These are phyloP conservation scores for Zapornia atra DNA, from an alignment of 2,113 vertebrate species.

Conservation along the genomic window DNA sequence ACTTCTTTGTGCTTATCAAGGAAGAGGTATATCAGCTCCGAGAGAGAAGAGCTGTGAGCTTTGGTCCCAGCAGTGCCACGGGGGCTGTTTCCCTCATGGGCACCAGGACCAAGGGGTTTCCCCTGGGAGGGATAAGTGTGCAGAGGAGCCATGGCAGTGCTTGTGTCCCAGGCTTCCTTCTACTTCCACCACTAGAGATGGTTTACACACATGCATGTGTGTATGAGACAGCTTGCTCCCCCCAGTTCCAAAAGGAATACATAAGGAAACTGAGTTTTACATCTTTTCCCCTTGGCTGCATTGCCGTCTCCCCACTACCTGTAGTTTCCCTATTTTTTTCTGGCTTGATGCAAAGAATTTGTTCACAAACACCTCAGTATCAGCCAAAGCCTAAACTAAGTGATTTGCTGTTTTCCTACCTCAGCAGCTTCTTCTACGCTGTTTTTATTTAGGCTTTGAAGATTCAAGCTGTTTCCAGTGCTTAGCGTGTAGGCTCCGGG, in stretches of 20 bases:
- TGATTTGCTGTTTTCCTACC: not conserved
- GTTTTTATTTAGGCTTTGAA: not conserved
- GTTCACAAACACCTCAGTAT: not conserved
- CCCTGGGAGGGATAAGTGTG: not conserved
- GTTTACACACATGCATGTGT: too few relatives aligned
- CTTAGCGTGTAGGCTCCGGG: not conserved
- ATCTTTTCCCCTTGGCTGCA: not conserved
- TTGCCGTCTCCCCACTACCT: not conserved
- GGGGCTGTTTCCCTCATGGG: not conserved
- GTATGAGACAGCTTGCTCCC: not conserved
- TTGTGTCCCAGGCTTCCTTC: accelerated
- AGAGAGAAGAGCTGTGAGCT: not conserved
- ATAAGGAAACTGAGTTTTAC: not conserved
- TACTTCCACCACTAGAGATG: not conserved
- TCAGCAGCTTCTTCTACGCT: not conserved
- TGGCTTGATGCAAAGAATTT: not conserved
- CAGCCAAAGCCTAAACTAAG: not conserved
- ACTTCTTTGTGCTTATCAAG: not conserved
- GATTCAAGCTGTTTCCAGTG: not conserved
- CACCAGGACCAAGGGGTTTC: not conserved
- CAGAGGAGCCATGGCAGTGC: not conserved
- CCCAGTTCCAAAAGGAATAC: not conserved
- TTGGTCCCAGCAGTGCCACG: not conserved
- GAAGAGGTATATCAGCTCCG: not conserved
- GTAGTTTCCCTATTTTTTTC: not conserved